Evolutionary conservation across 2,113 vertebrate species (phyloP), one percentile per base, ranked within the genome.

Genomic region (Lepus americanus): DNA sequence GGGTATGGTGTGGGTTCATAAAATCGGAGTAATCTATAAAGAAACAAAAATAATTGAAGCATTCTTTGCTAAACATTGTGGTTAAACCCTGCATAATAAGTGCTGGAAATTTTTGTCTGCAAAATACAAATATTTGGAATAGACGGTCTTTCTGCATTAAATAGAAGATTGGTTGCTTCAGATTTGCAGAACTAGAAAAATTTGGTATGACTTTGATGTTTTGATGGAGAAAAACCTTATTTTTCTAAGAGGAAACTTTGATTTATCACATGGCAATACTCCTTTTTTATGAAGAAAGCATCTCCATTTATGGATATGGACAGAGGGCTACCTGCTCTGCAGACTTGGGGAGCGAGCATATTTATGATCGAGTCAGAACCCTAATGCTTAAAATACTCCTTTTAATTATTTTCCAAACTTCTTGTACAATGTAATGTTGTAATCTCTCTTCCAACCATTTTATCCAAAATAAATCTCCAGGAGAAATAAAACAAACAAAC

Each of bases 381-480:
- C 86, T 11, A 59, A 29, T 4, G 31, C 69, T 87, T 72, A 87
- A 78, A 73, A 53, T 83, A 49, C n/a, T 59, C 17, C 64, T 17
- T 39, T 61, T 31, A 89, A 44, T 96, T 73, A 91, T 88, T 85
- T 85, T 81, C 70, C 83, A 16, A 8, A 77, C 29, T 22, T 89
- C 81, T 27, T 91, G 61, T 91, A 23, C 4, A 66, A 6, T 29
- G 67, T 55, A 33, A 51, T 5, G 10, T 67, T 82, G 69, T 88
- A 78, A 11, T 67, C 17, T 93, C 44, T 44, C 84, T 85, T 73
- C n/a, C n/a, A 92, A 36, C 59, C 69, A 10, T 67, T 95, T 84
- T 77, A 67, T 89, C 70, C 29, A 84, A 78, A 91, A 86, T 89
- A 95, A 96, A 96, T 25, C 36, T 90, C 12, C 13, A 31, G 66